phyloP scores from a whole-genome alignment of 2,797 vertebrate species.

The Xyrichtys novacula region DNA sequence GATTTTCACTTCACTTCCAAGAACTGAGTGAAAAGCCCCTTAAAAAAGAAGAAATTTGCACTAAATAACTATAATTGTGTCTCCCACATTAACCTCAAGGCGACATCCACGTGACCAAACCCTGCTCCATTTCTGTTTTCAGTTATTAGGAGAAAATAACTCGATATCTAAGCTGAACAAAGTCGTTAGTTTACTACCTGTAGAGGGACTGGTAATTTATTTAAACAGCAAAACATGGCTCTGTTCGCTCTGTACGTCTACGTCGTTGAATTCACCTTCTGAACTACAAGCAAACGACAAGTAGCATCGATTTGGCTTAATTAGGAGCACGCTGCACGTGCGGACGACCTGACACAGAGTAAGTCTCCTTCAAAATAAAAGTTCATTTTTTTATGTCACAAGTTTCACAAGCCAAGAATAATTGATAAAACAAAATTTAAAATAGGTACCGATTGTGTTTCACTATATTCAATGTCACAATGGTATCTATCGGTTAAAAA shows the following conservation, averaged over 20 bases:
- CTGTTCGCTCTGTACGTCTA: background rate
- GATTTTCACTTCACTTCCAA: background rate
- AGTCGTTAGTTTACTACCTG: slow-evolving; percentile 56
- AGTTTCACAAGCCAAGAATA: too few relatives aligned
- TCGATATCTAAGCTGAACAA: background rate
- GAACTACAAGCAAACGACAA: background rate
- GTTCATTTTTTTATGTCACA: background rate
- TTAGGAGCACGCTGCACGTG: slow-evolving; percentile 27
- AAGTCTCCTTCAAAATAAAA: background rate
- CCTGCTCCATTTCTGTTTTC: too few relatives aligned
- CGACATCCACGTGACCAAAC: background rate
- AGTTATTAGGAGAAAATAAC: too few relatives aligned
- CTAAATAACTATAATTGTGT: accelerated
- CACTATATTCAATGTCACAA: too few relatives aligned
- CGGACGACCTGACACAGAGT: accelerated
- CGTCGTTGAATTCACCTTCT: accelerated
- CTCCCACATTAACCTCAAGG: too few relatives aligned
- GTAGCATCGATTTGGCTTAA: background rate
- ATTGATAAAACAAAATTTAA: too few relatives aligned
- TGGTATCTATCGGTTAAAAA: too few relatives aligned
- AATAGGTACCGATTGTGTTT: too few relatives aligned
- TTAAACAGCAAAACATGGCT: slow-evolving; percentile 75
- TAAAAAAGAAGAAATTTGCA: background rate
- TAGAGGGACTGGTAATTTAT: slow-evolving; percentile 57
- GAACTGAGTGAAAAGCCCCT: background rate